Base-by-base conservation (phyloP, 1,140 invertebrate genomes). In the Cryptotermes secundus region DNA sequence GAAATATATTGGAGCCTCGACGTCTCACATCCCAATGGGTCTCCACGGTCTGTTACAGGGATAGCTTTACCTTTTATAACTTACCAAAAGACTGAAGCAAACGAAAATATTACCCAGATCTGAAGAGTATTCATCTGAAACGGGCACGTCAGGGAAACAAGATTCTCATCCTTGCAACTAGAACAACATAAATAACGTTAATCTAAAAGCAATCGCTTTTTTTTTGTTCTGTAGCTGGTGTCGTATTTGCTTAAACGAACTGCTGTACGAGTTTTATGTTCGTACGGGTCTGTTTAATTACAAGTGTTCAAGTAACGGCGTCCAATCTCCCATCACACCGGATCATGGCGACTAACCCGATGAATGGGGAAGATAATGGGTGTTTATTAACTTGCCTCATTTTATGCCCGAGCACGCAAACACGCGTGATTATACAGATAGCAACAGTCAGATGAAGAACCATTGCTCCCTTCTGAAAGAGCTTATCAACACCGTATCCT, bases 331-430 rank as follows among this genome's bases (percentile, higher is more conserved):
- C n/a, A 72, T 31, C 59, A 31, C 26, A 9, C 59, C 3, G 26
- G 10, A 7, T 6, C 26, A 7, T 72, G n/a, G n/a, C 14, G 59
- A 72, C 59, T 72, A 72, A n/a, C 59, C n/a, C n/a, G n/a, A 72
- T 72, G 59, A 72, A 72, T 72, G 59, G n/a, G 59, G 31, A 72
- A 72, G 59, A 72, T 72, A 72, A 72, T 72, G 59, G 3, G 19
- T 72, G 59, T 72, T 72, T 72, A 72, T 72, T 72, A 72, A 72
- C 59, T 72, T 31, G 59, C 59, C n/a, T 72, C 59, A 72, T 72
- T 72, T 72, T 72, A 31, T 72, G 59, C 59, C 59, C 59, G 14
- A 72, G 59, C 59, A 72, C n/a, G 26, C 59, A 49, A 72, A 72
- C 59, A 72, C 26, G n/a, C 4, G 26, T 72, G 26, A 72, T 72